Evolutionary conservation across 2,797 vertebrate genomes (phyloP), one percentile per base, ranked within the genome.

Genomic region (Huso huso): DNA sequence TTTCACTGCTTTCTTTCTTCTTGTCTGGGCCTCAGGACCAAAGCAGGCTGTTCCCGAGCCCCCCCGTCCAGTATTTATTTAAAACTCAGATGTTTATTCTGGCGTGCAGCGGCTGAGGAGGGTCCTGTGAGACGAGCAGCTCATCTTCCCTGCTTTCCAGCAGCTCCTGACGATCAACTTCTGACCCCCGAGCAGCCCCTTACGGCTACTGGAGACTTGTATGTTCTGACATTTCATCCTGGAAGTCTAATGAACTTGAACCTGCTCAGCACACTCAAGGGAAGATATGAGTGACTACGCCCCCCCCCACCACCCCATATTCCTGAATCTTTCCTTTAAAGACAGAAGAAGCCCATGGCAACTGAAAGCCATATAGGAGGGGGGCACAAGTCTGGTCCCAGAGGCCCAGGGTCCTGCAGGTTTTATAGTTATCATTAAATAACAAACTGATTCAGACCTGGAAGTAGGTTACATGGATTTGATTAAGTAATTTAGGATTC

Each of bases 1-100:
- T 79, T 78, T 85, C 83, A 81, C 73, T 84, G 82, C 69, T 74
- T 80, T 76, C 78, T 82, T 81, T 71, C 74, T 70, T 72, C 73
- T 75, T 69, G 62, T 72, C 69, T 49, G 79, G 72, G 61, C 55
- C 9, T n/a, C 9, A 62, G 60, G 57, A n/a, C 53, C 9, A 49
- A 49, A 61, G 51, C 12, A 49, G 61, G 48, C 73, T 75, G 78
- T 72, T 37, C 23, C 23, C 23, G 23, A 18, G 15, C 15, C 15
- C 15, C 15, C 15, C 15, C 15, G 1, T 18, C 15, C 15, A 18
- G 77, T 88, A 86, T 90, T 88, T 90, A 83, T 90, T 88, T 88
- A 75, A 88, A 84, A 84, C 81, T 81, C 76, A 80, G 8, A 37
- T 87, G 86, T 88, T 87, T 82, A 84, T 86, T 85, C 81, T 86